Conservation (phyloP, 2,888 invertebrate species). For the Linnaemya tessellans region DNA sequence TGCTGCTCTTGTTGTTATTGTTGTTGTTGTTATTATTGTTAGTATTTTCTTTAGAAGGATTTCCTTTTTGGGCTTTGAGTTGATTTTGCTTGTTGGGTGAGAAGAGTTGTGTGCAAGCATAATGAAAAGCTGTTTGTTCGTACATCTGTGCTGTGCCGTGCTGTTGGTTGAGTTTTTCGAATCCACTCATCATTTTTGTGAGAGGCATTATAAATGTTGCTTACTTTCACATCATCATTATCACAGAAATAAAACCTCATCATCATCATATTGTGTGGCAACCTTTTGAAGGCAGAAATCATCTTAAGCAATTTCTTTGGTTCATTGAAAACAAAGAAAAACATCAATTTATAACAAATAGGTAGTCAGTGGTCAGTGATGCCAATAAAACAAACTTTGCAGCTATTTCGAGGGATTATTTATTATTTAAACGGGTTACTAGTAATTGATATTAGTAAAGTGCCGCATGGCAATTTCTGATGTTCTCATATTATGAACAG, state of each 20-base stretch:
- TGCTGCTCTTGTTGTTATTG: no score
- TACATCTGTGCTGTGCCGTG: slow-evolving; percentile 28
- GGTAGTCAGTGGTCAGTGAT: not conserved
- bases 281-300: slow-evolving; percentile 31
- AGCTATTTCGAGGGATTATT: not conserved
- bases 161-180: slow-evolving; percentile 43
- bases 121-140: slow-evolving; percentile 6
- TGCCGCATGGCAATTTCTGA: no score
- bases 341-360: slow-evolving; percentile 25
- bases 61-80: slow-evolving; percentile 32
- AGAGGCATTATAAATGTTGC: slow-evolving; percentile 60
- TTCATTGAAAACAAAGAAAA: slow-evolving; percentile 15
- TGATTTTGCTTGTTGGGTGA: slow-evolving; percentile 13
- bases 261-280: slow-evolving; percentile 42
- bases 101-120: slow-evolving; percentile 13
- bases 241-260: slow-evolving; percentile 22
- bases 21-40: slow-evolving; percentile 46
- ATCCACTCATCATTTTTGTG: slow-evolving; percentile 55
- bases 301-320: slow-evolving; percentile 50
- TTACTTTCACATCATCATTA: slow-evolving; percentile 55
- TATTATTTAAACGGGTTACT: no score
- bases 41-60: slow-evolving; percentile 47
- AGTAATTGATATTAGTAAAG: no score
- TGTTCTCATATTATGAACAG: no score
- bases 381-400: not conserved